Percentiles rank a stretch among this genome's conserved stretches.
Evolutionary conservation across 2,888 invertebrate genomes (phyloP).

Genomic region (Lamproptera curius): DNA sequence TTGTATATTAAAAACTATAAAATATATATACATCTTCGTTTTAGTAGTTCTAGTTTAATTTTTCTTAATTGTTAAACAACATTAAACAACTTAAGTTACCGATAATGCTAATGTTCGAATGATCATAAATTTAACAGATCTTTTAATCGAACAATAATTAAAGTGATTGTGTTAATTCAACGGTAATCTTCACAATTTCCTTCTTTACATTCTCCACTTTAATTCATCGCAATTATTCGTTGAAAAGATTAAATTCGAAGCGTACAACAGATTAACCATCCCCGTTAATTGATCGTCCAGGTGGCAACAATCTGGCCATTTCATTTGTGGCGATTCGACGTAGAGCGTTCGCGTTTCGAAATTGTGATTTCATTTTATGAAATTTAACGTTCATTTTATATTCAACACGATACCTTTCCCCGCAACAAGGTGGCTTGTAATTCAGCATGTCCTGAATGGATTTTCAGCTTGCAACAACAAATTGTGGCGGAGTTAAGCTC

Average conservation of each 20-base stretch:
- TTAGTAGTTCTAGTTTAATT: no score
- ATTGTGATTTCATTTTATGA: neutral
- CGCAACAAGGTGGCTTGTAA: neutral
- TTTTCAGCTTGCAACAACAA: neutral
- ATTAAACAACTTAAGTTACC: no score
- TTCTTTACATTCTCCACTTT: neutral
- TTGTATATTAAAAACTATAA: no score
- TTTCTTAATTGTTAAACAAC: no score
- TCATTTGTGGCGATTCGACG: constrained; percentile 12
- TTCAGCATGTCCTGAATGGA: neutral
- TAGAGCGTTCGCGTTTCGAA: neutral
- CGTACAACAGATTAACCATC: constrained; percentile 2
- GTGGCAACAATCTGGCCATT: constrained; percentile 18
- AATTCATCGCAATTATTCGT: no score
- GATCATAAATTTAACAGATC: no score
- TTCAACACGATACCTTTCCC: no score
- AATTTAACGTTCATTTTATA: no score
- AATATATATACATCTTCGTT: no score
- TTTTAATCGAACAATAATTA: no score
- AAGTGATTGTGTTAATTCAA: no score
- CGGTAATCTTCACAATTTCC: neutral
- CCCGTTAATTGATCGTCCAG: neutral
- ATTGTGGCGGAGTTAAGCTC: neutral
- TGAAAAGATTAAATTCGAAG: constrained; percentile 10
- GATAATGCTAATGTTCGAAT: no score